Percentiles rank a stretch among this genome's conserved stretches.
Conservation (phyloP, 1,140 invertebrate genomes). For the Lysiphlebus fabarum region DNA sequence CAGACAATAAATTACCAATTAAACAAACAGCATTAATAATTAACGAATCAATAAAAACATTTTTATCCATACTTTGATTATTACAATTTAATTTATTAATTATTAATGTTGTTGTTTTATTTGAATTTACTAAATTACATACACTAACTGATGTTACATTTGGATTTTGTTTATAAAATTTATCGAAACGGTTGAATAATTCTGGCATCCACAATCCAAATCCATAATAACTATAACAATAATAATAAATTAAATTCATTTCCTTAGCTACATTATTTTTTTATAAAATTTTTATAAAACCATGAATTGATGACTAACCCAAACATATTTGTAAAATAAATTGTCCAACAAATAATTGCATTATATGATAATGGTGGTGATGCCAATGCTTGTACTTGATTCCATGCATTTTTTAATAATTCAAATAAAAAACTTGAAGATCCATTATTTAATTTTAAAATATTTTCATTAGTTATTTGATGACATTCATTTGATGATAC, state of each 20-base stretch:
- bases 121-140: slow-evolving; percentile 46
- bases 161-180: slow-evolving; percentile 50
- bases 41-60: slow-evolving; percentile 54
- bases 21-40: slow-evolving; percentile 53
- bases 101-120: slow-evolving; percentile 8
- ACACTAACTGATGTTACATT: slow-evolving; percentile 50
- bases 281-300: too few species aligned
- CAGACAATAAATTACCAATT: slow-evolving; percentile 49
- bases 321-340: slow-evolving; percentile 67
- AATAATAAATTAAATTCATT: neutral
- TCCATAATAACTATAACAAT: slow-evolving; percentile 62
- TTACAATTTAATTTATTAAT: slow-evolving; percentile 10
- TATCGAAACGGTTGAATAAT: slow-evolving; percentile 60
- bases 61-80: slow-evolving; percentile 35
- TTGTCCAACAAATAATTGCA: slow-evolving; percentile 57
- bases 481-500: slow-evolving; percentile 18
- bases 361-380: slow-evolving; percentile 55
- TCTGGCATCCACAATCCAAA: slow-evolving; percentile 71
- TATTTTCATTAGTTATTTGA: neutral
- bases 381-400: slow-evolving; percentile 57
- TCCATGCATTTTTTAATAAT: slow-evolving; percentile 53
- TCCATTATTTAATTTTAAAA: slow-evolving; percentile 22
- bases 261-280: neutral
- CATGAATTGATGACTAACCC: slow-evolving; percentile 55
- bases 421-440: slow-evolving; percentile 1